Base-by-base conservation (phyloP, 1,140 invertebrate genomes). In the Drosophila pallidifrons region DNA sequence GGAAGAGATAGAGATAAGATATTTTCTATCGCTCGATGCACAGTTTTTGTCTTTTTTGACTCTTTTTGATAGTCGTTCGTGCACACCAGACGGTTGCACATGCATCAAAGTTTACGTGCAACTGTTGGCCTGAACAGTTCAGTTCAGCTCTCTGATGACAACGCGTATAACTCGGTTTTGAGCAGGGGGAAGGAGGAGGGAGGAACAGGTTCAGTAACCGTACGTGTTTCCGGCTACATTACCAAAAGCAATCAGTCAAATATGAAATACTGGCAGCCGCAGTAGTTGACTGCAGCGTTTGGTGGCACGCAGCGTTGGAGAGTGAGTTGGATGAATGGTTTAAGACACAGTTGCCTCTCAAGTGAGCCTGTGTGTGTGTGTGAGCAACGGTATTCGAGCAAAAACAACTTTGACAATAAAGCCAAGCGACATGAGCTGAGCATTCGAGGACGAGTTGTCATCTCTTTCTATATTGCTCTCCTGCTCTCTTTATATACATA, bases 231-330 rank as follows among this genome's bases (percentile, higher is more conserved):
- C 81, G 74, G 73, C 71, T 79, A 66, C 46, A 68, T 89, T 85
- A 85, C 85, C 85, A 89, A 89, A 81, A 71, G 85, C 85, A 89
- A 89, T 89, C 85, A 89, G 75, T 89, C 86, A 89, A 89, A 89
- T 81, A 81, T 90, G 81, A 85, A 89, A 85, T 77, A 73, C 81
- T 75, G 78, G 69, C 78, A 81, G 45, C 86, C 86, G 43, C 85
- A 90, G 77, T 75, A 89, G 77, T 88, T 83, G 73, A 81, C 85
- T 83, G 73, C 70, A 78, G 70, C 28, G 58, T 41, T 25, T 58
- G 60, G 43, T 49, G 55, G 54, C 61, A 55, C 55, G 71, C 71
- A 68, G 32, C 35, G 20, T 25, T 43, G 45, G 15, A 38, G 54
- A 41, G 15, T 30, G 47, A 49, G 52, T 58, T 64, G 60, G 51